phyloP scores from a whole-genome alignment of 2,888 invertebrate species.

The Antheraea assamensis region DNA sequence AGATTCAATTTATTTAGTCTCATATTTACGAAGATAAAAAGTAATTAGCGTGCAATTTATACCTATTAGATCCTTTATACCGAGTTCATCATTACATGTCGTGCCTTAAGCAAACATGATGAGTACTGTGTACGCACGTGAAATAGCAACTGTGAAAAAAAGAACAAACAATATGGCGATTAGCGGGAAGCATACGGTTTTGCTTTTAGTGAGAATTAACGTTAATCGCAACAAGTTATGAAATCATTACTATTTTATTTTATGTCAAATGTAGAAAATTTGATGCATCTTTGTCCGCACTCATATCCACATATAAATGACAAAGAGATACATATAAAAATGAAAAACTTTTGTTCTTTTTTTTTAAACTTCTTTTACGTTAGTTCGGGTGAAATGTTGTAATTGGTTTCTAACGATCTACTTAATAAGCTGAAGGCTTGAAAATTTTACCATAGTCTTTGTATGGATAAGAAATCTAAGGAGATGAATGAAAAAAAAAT shows the following conservation, averaged over 20 bases:
- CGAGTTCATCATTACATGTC: background rate
- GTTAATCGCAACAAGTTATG: background rate
- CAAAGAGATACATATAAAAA: too few species aligned
- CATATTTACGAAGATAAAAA: background rate
- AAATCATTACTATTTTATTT: background rate
- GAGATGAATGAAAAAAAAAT: too few species aligned
- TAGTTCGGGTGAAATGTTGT: too few species aligned
- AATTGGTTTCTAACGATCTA: too few species aligned
- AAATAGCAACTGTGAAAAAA: background rate
- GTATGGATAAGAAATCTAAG: too few species aligned
- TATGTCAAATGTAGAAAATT: background rate
- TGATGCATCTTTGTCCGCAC: too few species aligned
- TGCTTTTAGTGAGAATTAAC: background rate
- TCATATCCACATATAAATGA: too few species aligned
- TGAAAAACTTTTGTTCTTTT: too few species aligned
- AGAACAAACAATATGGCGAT: conserved; percentile 2
- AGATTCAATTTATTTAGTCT: too few species aligned
- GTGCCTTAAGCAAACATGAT: conserved; percentile 1
- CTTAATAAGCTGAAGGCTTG: too few species aligned
- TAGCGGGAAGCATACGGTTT: background rate
- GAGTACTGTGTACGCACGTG: background rate
- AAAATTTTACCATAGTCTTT: too few species aligned
- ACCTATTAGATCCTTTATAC: background rate
- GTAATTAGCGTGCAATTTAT: background rate
- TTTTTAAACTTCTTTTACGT: too few species aligned